Evolutionary conservation across 1,140 invertebrate species (phyloP), one percentile per base, ranked within the genome.

Genomic region (Spodoptera frugiperda): DNA sequence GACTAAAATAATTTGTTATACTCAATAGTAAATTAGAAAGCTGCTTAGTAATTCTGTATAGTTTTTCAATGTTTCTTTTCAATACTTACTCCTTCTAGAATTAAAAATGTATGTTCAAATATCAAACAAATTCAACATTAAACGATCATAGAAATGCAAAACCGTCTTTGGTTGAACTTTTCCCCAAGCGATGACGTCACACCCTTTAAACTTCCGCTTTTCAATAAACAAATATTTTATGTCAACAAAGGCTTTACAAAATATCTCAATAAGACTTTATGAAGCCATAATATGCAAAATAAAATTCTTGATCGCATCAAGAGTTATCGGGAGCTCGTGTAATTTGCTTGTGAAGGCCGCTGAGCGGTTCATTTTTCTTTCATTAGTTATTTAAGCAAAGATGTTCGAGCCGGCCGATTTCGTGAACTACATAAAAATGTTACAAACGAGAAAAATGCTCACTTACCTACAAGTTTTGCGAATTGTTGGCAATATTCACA

Each of bases 401-500:
- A 30, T 61, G 19, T 21, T 61, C 55, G 30, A n/a, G 48, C 46
- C 63, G 67, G 54, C 53, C 55, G 71, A 73, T 59, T 49, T 61
- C 21, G 21, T 55, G 46, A 59, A 49, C 54, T 49, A 65, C 72
- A 77, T 74, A 78, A 81, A 83, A 86, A 83, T 81, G 73, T 85
- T 84, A 46, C 76, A 85, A 84, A 87, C 74, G 80, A 79, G 80
- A 84, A 86, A 86, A 84, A 84, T 83, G 82, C 67, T 87, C 78
- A 84, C 81, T 84, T 84, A 88, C 82, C 78, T 87, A 86, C 80
- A 85, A 73, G 88, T 73, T 88, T 87, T 77, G 80, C 79, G 86
- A 86, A 89, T 86, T 88, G 84, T 87, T 86, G 76, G 82, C 82
- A 82, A 85, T 85, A 83, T 87, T 86, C 80, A 76, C 80, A 86